Evolutionary conservation across 2,113 vertebrate species (phyloP).

Genomic region (Erythrocercus mccallii): DNA sequence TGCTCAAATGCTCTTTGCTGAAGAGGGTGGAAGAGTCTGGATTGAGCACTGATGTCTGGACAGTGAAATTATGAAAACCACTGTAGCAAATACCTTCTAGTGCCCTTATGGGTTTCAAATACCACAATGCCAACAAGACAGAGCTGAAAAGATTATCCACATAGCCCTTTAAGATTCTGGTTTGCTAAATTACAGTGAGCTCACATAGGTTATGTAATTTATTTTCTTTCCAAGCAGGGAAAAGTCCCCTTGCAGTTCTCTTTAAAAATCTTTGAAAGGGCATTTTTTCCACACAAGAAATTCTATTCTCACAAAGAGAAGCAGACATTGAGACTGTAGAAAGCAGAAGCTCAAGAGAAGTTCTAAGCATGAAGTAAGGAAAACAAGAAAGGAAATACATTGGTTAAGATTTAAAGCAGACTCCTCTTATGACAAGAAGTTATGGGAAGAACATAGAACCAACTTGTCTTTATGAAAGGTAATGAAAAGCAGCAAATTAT

Average conservation of each 20-base stretch:
- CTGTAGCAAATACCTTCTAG: background rate
- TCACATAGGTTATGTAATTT: background rate
- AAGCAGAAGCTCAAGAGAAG: background rate
- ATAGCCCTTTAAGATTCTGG: background rate
- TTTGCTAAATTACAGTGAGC: background rate
- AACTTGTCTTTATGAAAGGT: background rate
- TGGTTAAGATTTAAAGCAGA: background rate
- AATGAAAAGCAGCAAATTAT: background rate
- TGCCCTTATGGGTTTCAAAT: background rate
- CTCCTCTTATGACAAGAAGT: background rate
- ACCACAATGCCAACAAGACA: background rate
- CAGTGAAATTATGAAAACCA: background rate
- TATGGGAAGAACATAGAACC: background rate
- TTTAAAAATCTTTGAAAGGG: background rate
- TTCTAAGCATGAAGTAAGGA: background rate
- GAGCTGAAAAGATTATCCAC: background rate
- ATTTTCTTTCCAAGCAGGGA: background rate
- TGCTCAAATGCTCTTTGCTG: background rate
- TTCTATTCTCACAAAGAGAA: background rate
- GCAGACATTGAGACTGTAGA: background rate
- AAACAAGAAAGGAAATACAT: background rate
- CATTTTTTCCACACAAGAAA: background rate
- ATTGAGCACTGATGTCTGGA: background rate
- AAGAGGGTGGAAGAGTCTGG: background rate
- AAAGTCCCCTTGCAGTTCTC: background rate